phyloP scores from a whole-genome alignment of 2,888 invertebrate species.

The Polyploca ridens region DNA sequence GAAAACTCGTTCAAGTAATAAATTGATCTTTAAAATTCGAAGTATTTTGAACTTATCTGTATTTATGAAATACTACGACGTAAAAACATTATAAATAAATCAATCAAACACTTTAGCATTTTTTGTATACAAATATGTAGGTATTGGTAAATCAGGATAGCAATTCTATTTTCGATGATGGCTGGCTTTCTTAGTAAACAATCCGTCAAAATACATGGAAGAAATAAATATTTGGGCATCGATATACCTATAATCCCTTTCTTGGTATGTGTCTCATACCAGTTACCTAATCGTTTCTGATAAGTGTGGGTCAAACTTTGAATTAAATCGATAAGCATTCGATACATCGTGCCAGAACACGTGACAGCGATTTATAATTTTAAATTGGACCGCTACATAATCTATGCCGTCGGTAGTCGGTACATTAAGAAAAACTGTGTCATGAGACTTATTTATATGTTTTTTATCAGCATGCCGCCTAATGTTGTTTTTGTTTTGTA shows the following conservation, averaged over 20 bases:
- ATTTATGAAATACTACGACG: too few relatives aligned
- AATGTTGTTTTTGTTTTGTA: constrained; percentile 2
- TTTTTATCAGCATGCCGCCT: constrained; percentile 1
- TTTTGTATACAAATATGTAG: too few relatives aligned
- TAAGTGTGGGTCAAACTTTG: constrained; percentile 46
- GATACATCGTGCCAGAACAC: constrained; percentile 43
- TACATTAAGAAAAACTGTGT: neutral
- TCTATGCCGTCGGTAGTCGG: neutral
- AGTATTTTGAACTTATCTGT: too few relatives aligned
- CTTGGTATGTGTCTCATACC: constrained; percentile 13
- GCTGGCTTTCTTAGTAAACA: too few relatives aligned
- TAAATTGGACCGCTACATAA: constrained; percentile 36
- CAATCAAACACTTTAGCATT: too few relatives aligned
- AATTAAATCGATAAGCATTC: constrained; percentile 34
- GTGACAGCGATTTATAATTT: constrained; percentile 49
- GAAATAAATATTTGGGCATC: too few relatives aligned
- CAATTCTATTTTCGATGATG: too few relatives aligned
- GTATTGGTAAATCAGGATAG: too few relatives aligned
- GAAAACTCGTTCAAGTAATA: neutral
- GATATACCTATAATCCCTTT: neutral
- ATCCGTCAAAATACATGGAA: too few relatives aligned
- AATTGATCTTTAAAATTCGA: too few relatives aligned
- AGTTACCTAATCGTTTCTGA: constrained; percentile 35
- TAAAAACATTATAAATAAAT: too few relatives aligned
- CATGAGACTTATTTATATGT: neutral